Conservation (phyloP, 1,140 invertebrate genomes). For the Limonius californicus region DNA sequence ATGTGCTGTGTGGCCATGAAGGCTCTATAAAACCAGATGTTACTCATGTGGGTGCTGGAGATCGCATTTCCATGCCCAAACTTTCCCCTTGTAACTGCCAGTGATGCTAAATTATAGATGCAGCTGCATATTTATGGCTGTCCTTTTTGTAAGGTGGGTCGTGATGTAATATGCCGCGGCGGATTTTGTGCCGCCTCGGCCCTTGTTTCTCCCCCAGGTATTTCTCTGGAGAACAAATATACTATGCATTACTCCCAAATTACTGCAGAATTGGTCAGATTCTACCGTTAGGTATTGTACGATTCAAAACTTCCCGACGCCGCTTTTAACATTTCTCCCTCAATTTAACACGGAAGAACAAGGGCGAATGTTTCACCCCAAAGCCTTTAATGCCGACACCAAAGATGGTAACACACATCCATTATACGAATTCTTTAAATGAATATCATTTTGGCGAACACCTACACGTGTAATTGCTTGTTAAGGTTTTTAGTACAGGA, state of each 20-base stretch:
- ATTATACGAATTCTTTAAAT: too few relatives aligned
- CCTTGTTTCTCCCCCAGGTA: conserved; percentile 22
- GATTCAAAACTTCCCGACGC: not conserved
- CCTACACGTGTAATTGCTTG: too few relatives aligned
- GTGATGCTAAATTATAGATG: conserved; percentile 37
- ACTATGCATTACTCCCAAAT: conserved; percentile 10
- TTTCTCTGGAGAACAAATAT: conserved; percentile 15
- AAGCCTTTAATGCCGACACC: too few relatives aligned
- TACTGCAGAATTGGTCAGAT: conserved; percentile 6
- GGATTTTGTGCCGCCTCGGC: conserved; percentile 3
- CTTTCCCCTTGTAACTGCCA: conserved; percentile 32
- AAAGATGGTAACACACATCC: too few relatives aligned
- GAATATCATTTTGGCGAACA: too few relatives aligned
- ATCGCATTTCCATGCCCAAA: conserved; percentile 39
- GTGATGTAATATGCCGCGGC: conserved; percentile 21
- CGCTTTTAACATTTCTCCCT: not conserved
- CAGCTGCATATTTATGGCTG: conserved; percentile 33
- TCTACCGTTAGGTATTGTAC: not conserved
- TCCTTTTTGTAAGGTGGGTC: conserved; percentile 32
- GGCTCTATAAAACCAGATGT: conserved; percentile 41
- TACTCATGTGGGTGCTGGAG: conserved; percentile 34
- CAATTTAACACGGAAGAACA: not conserved
- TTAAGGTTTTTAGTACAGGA: too few relatives aligned
- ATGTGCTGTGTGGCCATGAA: conserved; percentile 38
- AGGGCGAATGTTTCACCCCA: too few relatives aligned